Percentiles rank a stretch among this genome's conserved stretches.
Evolutionary conservation across 2,797 vertebrate genomes (phyloP).

Genomic region (Muscicapa striata): DNA sequence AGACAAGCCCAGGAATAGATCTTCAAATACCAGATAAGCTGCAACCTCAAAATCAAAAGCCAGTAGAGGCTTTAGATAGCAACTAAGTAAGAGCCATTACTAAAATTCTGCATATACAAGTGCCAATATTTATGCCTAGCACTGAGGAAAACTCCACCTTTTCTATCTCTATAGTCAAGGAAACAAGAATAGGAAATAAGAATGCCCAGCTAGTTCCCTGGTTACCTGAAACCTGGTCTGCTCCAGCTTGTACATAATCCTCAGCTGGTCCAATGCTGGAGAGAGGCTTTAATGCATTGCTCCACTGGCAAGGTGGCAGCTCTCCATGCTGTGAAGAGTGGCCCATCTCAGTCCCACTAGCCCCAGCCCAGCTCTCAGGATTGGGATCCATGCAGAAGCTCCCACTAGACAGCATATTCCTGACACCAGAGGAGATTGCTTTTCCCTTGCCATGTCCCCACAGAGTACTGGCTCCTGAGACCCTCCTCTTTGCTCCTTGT

Average conservation of each 20-base stretch:
- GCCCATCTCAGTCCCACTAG: neutral
- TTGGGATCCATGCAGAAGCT: neutral
- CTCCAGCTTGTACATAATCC: neutral
- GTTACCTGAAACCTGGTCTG: neutral
- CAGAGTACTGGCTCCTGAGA: neutral
- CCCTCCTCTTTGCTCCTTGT: accelerated
- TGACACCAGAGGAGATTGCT: neutral
- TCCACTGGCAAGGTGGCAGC: neutral
- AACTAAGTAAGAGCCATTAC: neutral
- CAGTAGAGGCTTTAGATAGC: neutral
- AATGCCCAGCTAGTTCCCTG: neutral
- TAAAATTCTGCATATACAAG: neutral
- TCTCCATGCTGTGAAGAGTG: neutral
- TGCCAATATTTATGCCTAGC: neutral
- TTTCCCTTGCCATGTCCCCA: neutral
- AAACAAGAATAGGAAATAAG: neutral
- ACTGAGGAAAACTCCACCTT: neutral
- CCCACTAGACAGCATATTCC: neutral
- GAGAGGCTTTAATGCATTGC: neutral
- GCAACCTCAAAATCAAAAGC: neutral
- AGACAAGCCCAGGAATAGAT: neutral
- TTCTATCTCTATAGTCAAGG: neutral
- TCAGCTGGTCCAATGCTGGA: neutral
- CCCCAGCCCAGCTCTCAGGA: neutral
- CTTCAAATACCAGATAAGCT: neutral